A percentile compares a stretch with the other conserved stretches of the same genome.
phyloP scores from a whole-genome alignment of 2,113 vertebrate genomes.

The Vimba vimba region DNA sequence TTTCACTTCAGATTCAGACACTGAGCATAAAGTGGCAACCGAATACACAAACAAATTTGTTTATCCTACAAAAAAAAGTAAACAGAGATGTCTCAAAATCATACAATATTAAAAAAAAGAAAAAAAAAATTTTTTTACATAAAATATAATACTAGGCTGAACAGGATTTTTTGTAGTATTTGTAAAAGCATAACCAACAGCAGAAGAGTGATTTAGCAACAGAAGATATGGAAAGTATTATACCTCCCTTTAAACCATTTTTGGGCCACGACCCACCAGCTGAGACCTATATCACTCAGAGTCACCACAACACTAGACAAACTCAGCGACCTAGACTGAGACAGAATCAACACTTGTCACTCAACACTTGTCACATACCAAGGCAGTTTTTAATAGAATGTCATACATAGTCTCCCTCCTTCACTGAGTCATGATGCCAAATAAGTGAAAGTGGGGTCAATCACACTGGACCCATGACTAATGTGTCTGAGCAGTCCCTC shows the following conservation, averaged over 20 bases:
- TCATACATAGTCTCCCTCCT: neutral
- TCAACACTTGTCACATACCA: neutral
- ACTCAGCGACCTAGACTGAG: neutral
- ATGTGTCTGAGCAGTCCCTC: slow-evolving; percentile 31
- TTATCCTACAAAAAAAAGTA: neutral
- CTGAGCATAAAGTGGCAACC: neutral
- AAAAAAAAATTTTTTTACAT: too few relatives aligned
- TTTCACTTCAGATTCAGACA: neutral
- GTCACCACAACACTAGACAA: slow-evolving; percentile 3
- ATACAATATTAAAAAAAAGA: neutral
- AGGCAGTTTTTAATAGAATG: slow-evolving; percentile 34
- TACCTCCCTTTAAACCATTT: neutral
- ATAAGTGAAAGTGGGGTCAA: neutral
- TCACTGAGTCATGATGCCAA: neutral
- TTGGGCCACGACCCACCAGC: neutral
- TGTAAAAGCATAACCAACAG: neutral
- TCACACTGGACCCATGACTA: slow-evolving; percentile 17
- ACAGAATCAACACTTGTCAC: slow-evolving; percentile 2
- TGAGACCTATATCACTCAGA: neutral
- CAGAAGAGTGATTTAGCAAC: neutral
- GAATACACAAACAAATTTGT: neutral
- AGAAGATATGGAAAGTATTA: too few relatives aligned
- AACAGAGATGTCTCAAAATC: neutral
- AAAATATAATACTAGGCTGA: neutral
- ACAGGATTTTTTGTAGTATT: neutral